Percentiles rank a stretch among this genome's conserved stretches.
phyloP scores from a whole-genome alignment of 30 jellyfish, hydroid and myxozoan genomes.

The Cassiopea andromeda region DNA sequence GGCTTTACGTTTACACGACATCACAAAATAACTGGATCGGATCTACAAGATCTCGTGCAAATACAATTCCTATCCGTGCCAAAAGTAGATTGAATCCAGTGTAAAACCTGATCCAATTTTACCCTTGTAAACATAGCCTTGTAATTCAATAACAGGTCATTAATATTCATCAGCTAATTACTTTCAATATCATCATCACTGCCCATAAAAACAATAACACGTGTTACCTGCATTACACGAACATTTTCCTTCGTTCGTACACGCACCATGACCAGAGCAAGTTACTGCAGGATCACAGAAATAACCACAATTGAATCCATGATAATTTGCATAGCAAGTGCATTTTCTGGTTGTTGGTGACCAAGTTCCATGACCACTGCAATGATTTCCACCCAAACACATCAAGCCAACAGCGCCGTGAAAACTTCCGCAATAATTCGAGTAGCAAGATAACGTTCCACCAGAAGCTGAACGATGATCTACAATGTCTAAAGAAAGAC shows the following conservation, averaged over 20 bases:
- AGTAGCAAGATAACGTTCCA: slow-evolving; percentile 42
- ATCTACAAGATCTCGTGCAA: no score
- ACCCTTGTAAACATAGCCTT: no score
- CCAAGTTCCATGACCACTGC: slow-evolving; percentile 76
- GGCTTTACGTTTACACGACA: no score
- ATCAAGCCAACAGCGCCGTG: slow-evolving; percentile 46
- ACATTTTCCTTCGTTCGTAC: slow-evolving; percentile 69
- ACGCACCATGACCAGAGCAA: slow-evolving; percentile 62
- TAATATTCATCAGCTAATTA: no score
- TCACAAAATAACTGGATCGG: no score
- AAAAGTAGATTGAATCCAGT: no score
- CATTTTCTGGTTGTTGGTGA: slow-evolving; percentile 47
- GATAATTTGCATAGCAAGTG: slow-evolving; percentile 48
- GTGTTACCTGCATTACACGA: slow-evolving; percentile 31
- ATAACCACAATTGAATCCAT: slow-evolving; percentile 68
- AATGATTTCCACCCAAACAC: slow-evolving; percentile 63
- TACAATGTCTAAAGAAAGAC: slow-evolving; percentile 19
- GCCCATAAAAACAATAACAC: background rate
- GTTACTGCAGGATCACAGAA: slow-evolving; percentile 55
- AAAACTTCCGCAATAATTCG: slow-evolving; percentile 45
- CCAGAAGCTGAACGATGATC: slow-evolving; percentile 67
- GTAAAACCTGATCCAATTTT: no score
- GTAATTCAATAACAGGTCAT: no score
- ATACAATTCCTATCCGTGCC: no score
- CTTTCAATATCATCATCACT: no score